phyloP scores from a whole-genome alignment of 2,888 invertebrate genomes.

The Oxyteleia sp. region DNA sequence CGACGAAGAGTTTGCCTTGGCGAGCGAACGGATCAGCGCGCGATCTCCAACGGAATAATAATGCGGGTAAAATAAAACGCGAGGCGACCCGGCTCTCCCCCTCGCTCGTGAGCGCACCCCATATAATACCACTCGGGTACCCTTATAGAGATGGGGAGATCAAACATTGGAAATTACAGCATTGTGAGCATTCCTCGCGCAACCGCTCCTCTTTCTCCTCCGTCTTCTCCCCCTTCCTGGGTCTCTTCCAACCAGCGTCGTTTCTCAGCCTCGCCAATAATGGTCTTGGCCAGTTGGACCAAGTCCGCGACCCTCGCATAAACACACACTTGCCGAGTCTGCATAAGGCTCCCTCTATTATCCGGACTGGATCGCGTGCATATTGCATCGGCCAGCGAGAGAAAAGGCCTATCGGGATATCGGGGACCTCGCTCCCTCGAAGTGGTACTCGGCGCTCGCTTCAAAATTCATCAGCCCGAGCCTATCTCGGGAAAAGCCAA shows the following conservation, averaged over 20 bases:
- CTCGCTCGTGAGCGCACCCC: slow-evolving; percentile 61
- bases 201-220: slow-evolving; percentile 59
- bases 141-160: slow-evolving; percentile 85
- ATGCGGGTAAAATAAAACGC: slow-evolving; percentile 87
- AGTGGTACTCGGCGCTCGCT: slow-evolving; percentile 57
- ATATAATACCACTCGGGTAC: slow-evolving; percentile 77
- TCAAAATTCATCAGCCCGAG: slow-evolving; percentile 63
- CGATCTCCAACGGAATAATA: slow-evolving; percentile 87
- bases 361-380: slow-evolving; percentile 83
- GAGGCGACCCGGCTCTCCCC: slow-evolving; percentile 67
- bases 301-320: slow-evolving; percentile 78
- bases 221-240: slow-evolving; percentile 35
- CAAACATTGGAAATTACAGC: slow-evolving; percentile 87
- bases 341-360: slow-evolving; percentile 83
- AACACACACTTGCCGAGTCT: slow-evolving; percentile 82
- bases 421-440: slow-evolving; percentile 48
- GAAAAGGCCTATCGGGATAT: slow-evolving; percentile 72
- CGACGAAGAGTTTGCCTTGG: slow-evolving; percentile 82
- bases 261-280: slow-evolving; percentile 78
- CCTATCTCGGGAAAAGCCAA: slow-evolving; percentile 56
- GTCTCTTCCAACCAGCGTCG: no score
- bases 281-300: slow-evolving; percentile 75
- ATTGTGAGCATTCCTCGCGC: slow-evolving; percentile 86
- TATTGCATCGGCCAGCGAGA: slow-evolving; percentile 82
- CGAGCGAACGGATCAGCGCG: slow-evolving; percentile 84